Conservation (phyloP, 1,140 invertebrate species). For the Colletes gigas region DNA sequence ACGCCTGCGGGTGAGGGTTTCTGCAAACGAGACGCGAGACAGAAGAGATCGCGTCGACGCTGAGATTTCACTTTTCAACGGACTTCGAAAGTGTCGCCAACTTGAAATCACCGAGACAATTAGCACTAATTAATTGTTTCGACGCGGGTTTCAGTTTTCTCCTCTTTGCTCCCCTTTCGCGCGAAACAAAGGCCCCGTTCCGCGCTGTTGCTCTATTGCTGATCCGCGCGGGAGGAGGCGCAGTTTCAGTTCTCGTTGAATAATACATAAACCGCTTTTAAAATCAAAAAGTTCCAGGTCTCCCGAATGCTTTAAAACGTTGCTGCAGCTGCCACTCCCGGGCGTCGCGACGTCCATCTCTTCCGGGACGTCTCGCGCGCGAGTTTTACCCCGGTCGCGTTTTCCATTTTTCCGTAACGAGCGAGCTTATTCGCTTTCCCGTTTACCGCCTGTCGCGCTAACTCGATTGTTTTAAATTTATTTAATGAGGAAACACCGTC, state of each 20-base stretch:
- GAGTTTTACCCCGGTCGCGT: conserved; percentile 24
- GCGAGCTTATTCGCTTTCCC: conserved; percentile 36
- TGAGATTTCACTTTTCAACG: not conserved
- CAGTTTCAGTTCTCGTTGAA: conserved; percentile 53
- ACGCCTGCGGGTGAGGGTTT: too few species aligned
- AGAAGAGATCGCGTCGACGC: not conserved
- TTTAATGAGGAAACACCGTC: not conserved
- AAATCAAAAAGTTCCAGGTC: conserved; percentile 59
- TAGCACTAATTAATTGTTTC: conserved; percentile 54
- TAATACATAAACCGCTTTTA: conserved; percentile 67
- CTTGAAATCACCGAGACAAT: conserved; percentile 44
- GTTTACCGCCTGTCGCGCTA: conserved; percentile 14
- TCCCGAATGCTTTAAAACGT: conserved; percentile 57
- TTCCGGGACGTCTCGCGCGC: not conserved
- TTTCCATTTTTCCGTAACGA: conserved; percentile 7
- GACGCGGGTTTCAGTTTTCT: not conserved
- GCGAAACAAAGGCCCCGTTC: not conserved
- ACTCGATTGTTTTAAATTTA: conserved; percentile 19
- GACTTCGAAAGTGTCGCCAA: conserved; percentile 22
- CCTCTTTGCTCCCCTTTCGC: too few species aligned
- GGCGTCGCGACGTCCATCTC: conserved; percentile 24
- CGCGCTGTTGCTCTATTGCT: conserved; percentile 18
- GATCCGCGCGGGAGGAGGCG: conserved; percentile 4
- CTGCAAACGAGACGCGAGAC: not conserved
- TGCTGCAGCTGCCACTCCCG: conserved; percentile 50